Conservation (phyloP, 30 jellyfish, hydroid and myxozoan species). For the Cassiopea xamachana region DNA sequence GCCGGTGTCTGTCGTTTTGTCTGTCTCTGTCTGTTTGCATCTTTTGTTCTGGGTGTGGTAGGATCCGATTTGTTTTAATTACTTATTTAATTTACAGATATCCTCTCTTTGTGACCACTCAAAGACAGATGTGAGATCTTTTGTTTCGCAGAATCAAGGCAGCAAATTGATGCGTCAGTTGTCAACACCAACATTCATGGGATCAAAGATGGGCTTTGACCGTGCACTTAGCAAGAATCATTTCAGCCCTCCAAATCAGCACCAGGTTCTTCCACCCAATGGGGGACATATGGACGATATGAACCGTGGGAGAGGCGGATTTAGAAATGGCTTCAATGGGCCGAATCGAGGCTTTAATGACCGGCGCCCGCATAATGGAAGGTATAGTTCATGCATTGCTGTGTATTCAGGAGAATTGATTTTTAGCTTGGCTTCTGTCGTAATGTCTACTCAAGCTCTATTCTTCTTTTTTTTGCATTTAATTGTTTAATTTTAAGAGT, state of each 20-base stretch:
- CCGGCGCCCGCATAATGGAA: constrained; percentile 71
- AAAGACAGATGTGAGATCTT: not conserved
- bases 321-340: constrained; percentile 64
- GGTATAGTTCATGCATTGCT: constrained; percentile 12
- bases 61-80: not conserved
- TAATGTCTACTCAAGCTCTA: no score
- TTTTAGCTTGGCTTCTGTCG: no score
- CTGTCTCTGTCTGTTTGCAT: no score
- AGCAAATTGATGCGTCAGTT: constrained; percentile 76
- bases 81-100: not conserved
- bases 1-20: no score
- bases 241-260: constrained; percentile 68
- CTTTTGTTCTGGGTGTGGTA: no score
- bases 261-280: constrained; percentile 58
- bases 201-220: constrained; percentile 66
- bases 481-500: no score
- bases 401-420: no score
- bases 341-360: constrained; percentile 70
- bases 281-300: constrained; percentile 56
- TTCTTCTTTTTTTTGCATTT: no score
- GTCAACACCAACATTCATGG: constrained; percentile 76
- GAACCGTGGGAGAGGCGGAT: constrained; percentile 68
- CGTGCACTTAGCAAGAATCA: constrained; percentile 61
- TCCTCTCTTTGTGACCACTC: constrained; percentile 8
- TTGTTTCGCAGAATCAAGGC: constrained; percentile 45